A percentile compares a stretch with the other conserved stretches of the same genome.
phyloP scores from a whole-genome alignment of 2,888 invertebrate species.

The Drosophila lacicola region DNA sequence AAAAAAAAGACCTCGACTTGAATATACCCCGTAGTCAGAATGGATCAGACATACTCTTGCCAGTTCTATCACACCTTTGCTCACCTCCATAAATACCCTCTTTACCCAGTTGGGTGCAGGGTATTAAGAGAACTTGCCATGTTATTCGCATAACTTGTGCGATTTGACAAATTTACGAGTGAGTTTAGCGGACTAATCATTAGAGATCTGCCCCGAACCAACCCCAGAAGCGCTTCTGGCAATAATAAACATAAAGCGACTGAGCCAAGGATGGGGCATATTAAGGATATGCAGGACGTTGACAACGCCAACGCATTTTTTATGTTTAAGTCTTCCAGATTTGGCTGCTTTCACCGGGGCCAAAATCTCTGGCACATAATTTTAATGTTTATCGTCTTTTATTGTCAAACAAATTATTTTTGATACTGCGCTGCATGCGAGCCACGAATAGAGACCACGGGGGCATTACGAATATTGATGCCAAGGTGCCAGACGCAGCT shows the following conservation, averaged over 20 bases:
- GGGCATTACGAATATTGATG: constrained; percentile 64
- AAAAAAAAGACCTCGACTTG: not conserved
- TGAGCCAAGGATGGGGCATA: constrained; percentile 36
- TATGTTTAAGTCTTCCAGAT: constrained; percentile 31
- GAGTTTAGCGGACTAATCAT: constrained; percentile 80
- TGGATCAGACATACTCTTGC: too few species aligned
- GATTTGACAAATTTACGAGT: constrained; percentile 81
- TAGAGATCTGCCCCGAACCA: constrained; percentile 47
- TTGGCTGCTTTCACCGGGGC: constrained; percentile 3
- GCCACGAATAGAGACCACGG: constrained; percentile 24
- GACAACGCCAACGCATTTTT: constrained; percentile 61
- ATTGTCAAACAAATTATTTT: constrained; percentile 85
- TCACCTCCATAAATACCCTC: too few species aligned
- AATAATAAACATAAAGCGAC: constrained; percentile 52
- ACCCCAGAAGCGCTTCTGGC: constrained; percentile 55
- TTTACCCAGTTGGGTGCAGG: not conserved
- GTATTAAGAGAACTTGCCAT: constrained; percentile 13
- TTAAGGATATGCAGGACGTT: constrained; percentile 57
- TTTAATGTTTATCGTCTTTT: constrained; percentile 85
- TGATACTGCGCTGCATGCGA: constrained; percentile 82
- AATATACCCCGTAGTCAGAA: not conserved
- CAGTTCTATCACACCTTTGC: too few species aligned
- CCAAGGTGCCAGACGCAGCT: constrained; percentile 44
- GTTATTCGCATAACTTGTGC: constrained; percentile 58
- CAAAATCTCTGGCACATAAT: constrained; percentile 79